Conservation (phyloP, 2,113 vertebrate species). For the Cryptoleucopteryx plumbea region DNA sequence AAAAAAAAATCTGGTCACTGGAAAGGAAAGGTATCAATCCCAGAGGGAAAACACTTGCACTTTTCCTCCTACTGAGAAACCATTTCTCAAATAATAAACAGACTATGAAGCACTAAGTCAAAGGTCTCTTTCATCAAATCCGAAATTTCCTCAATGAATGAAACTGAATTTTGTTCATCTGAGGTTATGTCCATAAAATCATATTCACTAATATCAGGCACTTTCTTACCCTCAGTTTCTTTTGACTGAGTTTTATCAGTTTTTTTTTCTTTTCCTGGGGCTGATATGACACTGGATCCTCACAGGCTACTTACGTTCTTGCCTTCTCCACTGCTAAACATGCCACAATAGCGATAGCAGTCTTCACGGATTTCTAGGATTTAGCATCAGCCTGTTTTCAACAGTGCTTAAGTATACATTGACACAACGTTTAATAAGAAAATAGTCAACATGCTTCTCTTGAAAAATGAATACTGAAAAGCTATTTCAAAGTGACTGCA, state of each 20-base stretch:
- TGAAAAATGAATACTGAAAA: not conserved
- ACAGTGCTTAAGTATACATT: not conserved
- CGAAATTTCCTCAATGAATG: not conserved
- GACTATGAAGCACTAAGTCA: not conserved
- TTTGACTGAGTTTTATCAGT: not conserved
- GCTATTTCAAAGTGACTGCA: fast-evolving
- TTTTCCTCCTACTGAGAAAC: not conserved
- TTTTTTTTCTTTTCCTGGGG: not conserved
- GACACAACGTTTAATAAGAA: not conserved
- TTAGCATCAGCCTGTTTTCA: not conserved
- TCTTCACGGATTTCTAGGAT: not conserved
- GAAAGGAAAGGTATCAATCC: not conserved
- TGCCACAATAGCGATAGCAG: not conserved
- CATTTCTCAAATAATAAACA: not conserved
- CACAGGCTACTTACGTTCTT: not conserved
- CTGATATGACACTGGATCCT: not conserved
- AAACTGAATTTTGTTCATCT: not conserved
- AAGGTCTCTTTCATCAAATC: not conserved
- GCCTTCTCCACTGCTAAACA: not conserved
- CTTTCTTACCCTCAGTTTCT: not conserved
- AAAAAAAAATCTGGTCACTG: not conserved
- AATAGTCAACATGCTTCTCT: not conserved
- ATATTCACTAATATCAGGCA: not conserved
- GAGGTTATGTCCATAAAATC: not conserved
- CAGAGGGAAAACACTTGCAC: not conserved